Conservation (phyloP, 1,140 invertebrate genomes). For the Gonioctena quinquepunctata region DNA sequence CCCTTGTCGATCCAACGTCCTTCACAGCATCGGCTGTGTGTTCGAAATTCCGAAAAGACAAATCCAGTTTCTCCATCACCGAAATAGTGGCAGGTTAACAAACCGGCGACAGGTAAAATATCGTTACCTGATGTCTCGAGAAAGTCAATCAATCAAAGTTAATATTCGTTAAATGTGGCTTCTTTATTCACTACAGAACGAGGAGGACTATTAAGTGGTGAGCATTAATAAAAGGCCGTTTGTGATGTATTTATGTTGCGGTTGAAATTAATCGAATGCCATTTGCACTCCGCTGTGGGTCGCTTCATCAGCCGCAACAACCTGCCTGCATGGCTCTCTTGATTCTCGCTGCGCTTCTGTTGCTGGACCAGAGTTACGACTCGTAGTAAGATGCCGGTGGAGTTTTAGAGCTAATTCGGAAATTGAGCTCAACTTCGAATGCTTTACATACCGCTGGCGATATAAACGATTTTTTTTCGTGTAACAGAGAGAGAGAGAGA, state of each 20-base stretch:
- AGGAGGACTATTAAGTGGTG: slow-evolving; percentile 4
- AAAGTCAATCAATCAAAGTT: slow-evolving; percentile 1
- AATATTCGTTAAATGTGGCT: slow-evolving; percentile 13
- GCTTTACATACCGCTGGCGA: too few species aligned
- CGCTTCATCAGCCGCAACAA: slow-evolving; percentile 28
- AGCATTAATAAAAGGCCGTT: slow-evolving; percentile 21
- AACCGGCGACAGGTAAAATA: not conserved
- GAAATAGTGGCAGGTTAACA: not conserved
- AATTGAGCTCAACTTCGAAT: too few species aligned
- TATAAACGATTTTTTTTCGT: too few species aligned
- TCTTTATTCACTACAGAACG: slow-evolving; percentile 12
- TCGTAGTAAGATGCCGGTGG: too few species aligned
- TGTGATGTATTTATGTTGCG: slow-evolving; percentile 44
- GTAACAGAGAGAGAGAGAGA: too few species aligned
- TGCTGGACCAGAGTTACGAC: not conserved
- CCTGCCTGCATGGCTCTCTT: not conserved
- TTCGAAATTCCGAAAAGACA: not conserved
- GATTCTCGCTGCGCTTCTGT: slow-evolving; percentile 1
- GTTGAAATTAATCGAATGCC: slow-evolving; percentile 51
- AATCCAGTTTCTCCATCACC: not conserved
- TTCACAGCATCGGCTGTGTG: not conserved
- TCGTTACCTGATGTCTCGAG: not conserved
- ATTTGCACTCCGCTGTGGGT: slow-evolving; percentile 50
- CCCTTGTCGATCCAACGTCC: too few species aligned
- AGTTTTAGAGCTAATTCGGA: too few species aligned